Base-by-base conservation (phyloP, 2,888 invertebrate species). In the Strigamia maritima region DNA sequence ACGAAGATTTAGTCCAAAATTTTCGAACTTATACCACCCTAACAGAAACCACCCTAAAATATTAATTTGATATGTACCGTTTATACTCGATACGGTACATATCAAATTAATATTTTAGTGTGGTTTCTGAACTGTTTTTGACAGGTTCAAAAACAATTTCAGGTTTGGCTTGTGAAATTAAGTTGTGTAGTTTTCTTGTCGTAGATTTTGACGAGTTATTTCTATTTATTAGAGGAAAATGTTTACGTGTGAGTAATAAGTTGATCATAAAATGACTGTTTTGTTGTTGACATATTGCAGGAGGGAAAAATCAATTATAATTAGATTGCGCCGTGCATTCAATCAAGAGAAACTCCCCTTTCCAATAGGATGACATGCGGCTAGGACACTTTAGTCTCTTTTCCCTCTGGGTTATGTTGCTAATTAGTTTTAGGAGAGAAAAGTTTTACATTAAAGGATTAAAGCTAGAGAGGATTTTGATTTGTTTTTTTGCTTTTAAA, bases 341-440 rank as follows among this genome's bases (percentile, higher is more conserved):
- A 70, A 70, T 70, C 26, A 70, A 70, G 70, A 16, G 70, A 70
- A 70, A 70, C 24, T 70, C 70, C 70, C 70, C 70, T 70, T 28
- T 28, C 24, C 70, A 2, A 28, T 14, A 26, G 49, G 70, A 26
- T 70, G 70, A 70, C 70, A 26, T 28, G 70, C 14, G 24, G 24
- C 28, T 7, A 28, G 70, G 12, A 28, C 70, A 54, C 54, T 54
- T 35, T 28, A 70, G 70, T 70, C 12, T 26, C 70, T 70, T 28
- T 19, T 28, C 26, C 70, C 65, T 26, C n/a, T 70, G 28, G 70
- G 70, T 10, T 28, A 28, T 26, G 24, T 28, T 70, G 26, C 28
- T 70, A 70, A 70, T 70, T 70, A 70, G 70, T 70, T 70, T 70
- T 70, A 70, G 26, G 1, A 12, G 26, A 70, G 70, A 70, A 28